Evolutionary conservation across 2,888 invertebrate species (phyloP).

Genomic region (Julus scanicus): DNA sequence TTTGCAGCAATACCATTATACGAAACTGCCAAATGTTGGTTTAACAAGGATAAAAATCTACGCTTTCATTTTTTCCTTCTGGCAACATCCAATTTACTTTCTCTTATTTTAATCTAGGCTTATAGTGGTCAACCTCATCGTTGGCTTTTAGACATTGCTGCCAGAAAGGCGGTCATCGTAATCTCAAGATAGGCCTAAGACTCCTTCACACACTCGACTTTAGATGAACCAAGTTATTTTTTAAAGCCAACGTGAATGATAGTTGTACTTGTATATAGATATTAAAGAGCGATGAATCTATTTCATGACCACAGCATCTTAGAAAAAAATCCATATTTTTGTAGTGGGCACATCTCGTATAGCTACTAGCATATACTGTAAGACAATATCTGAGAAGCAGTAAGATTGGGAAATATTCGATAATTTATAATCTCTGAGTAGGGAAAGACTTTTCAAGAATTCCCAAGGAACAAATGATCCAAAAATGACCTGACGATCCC

Average conservation of each 20-base stretch:
- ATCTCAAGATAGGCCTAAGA: constrained; percentile 32
- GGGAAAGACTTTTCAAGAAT: not conserved
- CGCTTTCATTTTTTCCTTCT: constrained; percentile 24
- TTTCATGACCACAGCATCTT: not conserved
- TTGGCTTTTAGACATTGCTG: not conserved
- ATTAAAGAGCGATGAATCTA: not conserved
- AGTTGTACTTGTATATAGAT: not conserved
- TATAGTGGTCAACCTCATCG: constrained; percentile 20
- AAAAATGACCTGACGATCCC: not conserved
- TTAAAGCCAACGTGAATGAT: not conserved
- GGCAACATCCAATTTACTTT: constrained; percentile 42
- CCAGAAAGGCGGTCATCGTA: constrained; percentile 18
- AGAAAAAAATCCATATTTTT: constrained; percentile 1
- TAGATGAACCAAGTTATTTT: not conserved
- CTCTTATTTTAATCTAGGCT: constrained; percentile 36
- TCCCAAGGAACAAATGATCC: not conserved
- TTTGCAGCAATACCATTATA: not conserved
- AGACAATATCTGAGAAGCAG: not conserved
- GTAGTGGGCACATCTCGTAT: not conserved
- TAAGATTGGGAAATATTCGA: not conserved
- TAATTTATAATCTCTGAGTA: not conserved
- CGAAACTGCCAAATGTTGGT: constrained; percentile 37
- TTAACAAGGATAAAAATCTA: constrained; percentile 30
- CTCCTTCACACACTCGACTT: constrained; percentile 35
- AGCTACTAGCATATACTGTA: not conserved